Conservation (phyloP, 2,113 vertebrate genomes). For the Pholis gunnellus region DNA sequence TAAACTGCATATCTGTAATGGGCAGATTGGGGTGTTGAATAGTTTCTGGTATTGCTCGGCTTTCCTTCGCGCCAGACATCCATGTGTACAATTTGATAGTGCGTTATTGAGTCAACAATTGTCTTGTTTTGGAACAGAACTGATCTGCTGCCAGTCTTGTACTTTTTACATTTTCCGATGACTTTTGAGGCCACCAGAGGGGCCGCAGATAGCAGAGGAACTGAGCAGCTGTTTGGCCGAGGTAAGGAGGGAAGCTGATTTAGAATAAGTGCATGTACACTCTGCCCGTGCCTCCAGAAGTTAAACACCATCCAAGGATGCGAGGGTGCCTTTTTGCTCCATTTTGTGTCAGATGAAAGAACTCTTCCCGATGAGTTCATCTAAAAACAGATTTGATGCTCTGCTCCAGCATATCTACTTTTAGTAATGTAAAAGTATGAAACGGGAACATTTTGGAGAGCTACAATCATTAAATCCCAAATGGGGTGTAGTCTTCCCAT, state of each 20-base stretch:
- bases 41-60: slow-evolving; percentile 26
- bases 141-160: slow-evolving; percentile 36
- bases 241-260: slow-evolving; percentile 38
- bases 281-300: slow-evolving; percentile 31
- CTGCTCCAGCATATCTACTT: slow-evolving; percentile 13
- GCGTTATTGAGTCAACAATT: slow-evolving; percentile 29
- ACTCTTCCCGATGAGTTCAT: slow-evolving; percentile 13
- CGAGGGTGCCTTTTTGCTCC: slow-evolving; percentile 19
- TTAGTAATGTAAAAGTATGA: slow-evolving; percentile 28
- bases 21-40: slow-evolving; percentile 36
- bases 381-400: slow-evolving; percentile 42
- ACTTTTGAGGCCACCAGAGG: slow-evolving; percentile 7
- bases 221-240: slow-evolving; percentile 28
- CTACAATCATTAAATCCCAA: slow-evolving; percentile 38
- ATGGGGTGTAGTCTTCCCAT: slow-evolving; percentile 28
- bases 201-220: slow-evolving; percentile 26
- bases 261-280: slow-evolving; percentile 24
- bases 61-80: slow-evolving; percentile 42
- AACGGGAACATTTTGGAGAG: slow-evolving; percentile 36
- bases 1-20: slow-evolving; percentile 55
- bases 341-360: background rate
- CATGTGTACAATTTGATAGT: slow-evolving; percentile 21
- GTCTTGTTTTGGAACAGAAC: slow-evolving; percentile 32
- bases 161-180: slow-evolving; percentile 17
- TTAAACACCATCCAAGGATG: slow-evolving; percentile 24